Evolutionary conservation across 2,113 vertebrate species (phyloP).

Genomic region (Numida meleagris): DNA sequence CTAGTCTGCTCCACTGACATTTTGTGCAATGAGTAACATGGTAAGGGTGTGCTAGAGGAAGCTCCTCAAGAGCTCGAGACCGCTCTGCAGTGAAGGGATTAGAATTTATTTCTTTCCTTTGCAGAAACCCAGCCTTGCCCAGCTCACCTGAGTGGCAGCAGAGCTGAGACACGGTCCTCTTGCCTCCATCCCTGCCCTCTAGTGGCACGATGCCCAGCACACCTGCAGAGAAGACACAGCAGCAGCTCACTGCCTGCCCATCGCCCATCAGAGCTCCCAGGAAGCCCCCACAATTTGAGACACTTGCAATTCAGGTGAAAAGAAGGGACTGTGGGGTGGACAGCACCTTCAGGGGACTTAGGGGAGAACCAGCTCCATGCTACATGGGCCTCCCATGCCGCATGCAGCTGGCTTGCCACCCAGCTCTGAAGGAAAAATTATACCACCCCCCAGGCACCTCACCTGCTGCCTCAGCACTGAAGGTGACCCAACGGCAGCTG

Average conservation of each 20-base stretch:
- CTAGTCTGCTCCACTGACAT: neutral
- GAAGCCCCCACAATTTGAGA: neutral
- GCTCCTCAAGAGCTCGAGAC: neutral
- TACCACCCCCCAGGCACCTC: neutral
- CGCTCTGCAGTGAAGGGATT: neutral
- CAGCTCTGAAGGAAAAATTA: neutral
- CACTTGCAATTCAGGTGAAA: neutral
- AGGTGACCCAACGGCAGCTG: conserved; percentile 85
- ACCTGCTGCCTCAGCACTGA: conserved; percentile 86
- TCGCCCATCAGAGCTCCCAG: neutral
- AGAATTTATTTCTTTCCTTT: neutral
- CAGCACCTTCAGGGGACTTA: neutral
- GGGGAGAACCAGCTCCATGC: neutral
- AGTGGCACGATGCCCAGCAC: conserved; percentile 86
- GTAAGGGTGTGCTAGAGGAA: neutral
- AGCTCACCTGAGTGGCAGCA: conserved; percentile 91
- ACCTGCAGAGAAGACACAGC: conserved; percentile 70
- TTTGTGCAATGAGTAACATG: neutral
- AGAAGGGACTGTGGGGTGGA: neutral
- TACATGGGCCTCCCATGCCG: neutral
- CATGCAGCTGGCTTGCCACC: neutral
- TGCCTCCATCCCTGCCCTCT: conserved; percentile 77
- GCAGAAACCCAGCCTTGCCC: neutral
- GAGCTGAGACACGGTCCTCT: conserved; percentile 81
- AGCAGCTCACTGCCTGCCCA: neutral